Evolutionary conservation across 2,888 invertebrate genomes (phyloP), one percentile per base, ranked within the genome.

Genomic region (Agonopterix alstromeriana): DNA sequence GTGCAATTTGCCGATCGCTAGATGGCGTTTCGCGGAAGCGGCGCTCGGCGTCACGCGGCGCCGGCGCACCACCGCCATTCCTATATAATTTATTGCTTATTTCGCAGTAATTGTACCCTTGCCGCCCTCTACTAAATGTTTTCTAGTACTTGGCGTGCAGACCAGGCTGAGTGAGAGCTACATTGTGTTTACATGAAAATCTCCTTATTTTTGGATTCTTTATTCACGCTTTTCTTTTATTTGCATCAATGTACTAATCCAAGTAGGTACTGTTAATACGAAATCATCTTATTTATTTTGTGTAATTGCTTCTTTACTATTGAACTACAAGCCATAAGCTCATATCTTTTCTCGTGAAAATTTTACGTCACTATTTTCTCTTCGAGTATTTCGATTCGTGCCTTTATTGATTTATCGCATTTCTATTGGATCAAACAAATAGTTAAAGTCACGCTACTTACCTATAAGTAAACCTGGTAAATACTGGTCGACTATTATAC

Each of bases 11-110:
- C 77, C 65, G 63, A 74, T 71, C 70, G 66, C 71, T 76, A 68
- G 79, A 77, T 78, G 79, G 74, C 70, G 75, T 67, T 86, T 86
- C 86, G 78, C 72, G 78, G 87, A 87, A 87, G 69, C 76, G 60
- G 67, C 59, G 49, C 55, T 55, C 66, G 61, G 61, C 79, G 73
- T 82, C 82, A 83, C 82, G 83, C 74, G 73, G 79, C 75, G 77
- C 75, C 67, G 61, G 74, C 71, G 70, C 76, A 70, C 59, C 61
- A 46, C 52, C 60, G 56, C 62, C 67, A 70, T 63, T 63, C 58
- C 65, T 64, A 55, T 66, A 61, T 67, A 68, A 72, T 72, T 70
- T 73, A 72, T 70, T 67, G 61, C 57, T 64, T 69, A 84, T 85
- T 82, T 82, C 72, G 54, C 65, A 63, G 82, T 82, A 82, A 84